Base-by-base conservation (phyloP, 2,113 vertebrate species). In the Osmerus mordax region DNA sequence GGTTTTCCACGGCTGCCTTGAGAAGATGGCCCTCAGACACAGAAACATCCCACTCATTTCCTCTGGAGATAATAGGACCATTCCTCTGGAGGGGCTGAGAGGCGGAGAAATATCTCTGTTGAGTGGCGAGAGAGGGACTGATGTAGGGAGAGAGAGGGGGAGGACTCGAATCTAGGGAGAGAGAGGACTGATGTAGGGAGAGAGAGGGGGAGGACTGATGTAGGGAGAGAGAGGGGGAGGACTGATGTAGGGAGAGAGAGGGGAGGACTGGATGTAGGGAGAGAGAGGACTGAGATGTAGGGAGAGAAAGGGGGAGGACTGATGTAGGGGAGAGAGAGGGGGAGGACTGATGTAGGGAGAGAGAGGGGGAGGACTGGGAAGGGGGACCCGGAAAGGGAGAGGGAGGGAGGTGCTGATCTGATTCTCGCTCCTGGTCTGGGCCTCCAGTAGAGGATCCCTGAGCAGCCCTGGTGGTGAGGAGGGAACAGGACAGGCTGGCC, bases 401-500 rank as follows among this genome's bases (percentile, higher is more conserved):
- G 64, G 67, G 84, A 32, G 29, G 29, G 29, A 1, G 1, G 23
- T 23, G 23, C 23, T 23, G 23, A 23, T 32, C 29, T 32, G 29
- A 3, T 32, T 32, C 3, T 32, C 29, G 29, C 3, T 32, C 29
- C 29, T 32, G 29, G 29, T 5, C 29, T 32, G 3, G 29, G 29
- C 29, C 3, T 32, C 29, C 5, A 4, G 29, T 32, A 32, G 23
- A 23, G 23, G 23, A 23, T 23, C 29, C 29, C 29, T 4, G 29
- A 32, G 29, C 29, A 32, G 0, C 29, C 29, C 29, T 32, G 5
- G 29, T 32, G 29, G 3, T 32, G 3, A 73, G 21, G 21, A 67
- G 55, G 54, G 47, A 29, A 3, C 70, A 79, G 78, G 80, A 72
- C 71, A 81, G 73, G 73, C 79, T 81, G 86, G 80, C 80, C 82